A percentile compares a stretch with the other conserved stretches of the same genome.
phyloP scores from a whole-genome alignment of 2,797 vertebrate genomes.

The Ispidina picta region DNA sequence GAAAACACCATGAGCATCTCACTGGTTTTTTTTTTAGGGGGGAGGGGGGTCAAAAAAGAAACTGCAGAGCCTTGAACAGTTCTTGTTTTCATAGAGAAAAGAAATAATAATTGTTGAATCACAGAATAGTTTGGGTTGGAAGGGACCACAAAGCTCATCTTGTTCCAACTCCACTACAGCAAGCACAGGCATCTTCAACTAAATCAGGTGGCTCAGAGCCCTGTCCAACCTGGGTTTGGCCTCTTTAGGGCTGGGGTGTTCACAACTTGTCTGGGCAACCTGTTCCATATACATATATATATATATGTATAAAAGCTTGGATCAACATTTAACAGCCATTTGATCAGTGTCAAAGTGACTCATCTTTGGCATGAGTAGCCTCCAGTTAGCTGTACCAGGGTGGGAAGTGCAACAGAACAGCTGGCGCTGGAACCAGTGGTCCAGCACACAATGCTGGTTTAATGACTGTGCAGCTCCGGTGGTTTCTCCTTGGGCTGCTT shows the following conservation, averaged over 20 bases:
- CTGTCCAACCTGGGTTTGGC: no score
- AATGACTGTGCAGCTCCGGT: background rate
- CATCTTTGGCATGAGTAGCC: background rate
- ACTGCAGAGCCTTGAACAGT: background rate
- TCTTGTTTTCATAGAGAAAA: background rate
- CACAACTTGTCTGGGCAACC: background rate
- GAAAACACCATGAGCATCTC: background rate
- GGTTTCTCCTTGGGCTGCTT: background rate
- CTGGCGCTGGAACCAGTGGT: rapidly evolving
- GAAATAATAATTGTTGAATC: background rate
- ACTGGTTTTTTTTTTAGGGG: background rate
- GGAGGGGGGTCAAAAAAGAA: rapidly evolving
- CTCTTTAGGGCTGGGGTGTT: background rate
- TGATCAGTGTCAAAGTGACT: rapidly evolving
- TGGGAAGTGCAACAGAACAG: background rate
- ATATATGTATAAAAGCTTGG: background rate
- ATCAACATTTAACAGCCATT: background rate
- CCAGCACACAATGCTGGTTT: rapidly evolving
- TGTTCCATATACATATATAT: background rate
- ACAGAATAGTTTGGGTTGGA: background rate
- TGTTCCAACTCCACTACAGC: background rate
- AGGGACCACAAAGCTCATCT: background rate
- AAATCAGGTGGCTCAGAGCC: background rate
- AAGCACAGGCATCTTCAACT: background rate
- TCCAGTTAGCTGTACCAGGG: rapidly evolving